Conservation (phyloP, 2,888 invertebrate genomes). For the Saturnia pavonia region DNA sequence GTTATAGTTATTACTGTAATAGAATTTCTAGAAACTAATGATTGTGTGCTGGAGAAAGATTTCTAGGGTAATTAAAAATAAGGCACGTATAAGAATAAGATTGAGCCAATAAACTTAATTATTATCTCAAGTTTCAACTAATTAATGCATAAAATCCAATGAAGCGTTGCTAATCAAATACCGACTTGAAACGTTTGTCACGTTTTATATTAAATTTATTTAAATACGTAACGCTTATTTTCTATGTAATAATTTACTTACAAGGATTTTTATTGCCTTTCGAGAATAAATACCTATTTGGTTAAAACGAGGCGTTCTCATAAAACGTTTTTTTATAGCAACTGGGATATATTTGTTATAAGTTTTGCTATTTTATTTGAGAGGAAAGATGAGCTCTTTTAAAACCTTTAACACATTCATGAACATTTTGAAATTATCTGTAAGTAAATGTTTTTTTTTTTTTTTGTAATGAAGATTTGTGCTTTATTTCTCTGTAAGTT, state of each 20-base stretch:
- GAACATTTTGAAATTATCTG: too few relatives aligned
- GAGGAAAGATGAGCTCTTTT: too few relatives aligned
- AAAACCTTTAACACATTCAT: too few relatives aligned
- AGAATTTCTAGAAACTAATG: background rate
- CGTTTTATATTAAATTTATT: background rate
- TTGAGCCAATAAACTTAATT: conserved; percentile 4
- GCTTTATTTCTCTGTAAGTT: background rate
- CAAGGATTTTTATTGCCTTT: background rate
- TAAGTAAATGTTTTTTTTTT: too few relatives aligned
- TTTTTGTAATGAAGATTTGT: too few relatives aligned
- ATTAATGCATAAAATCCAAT: conserved; percentile 10
- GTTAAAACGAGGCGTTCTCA: background rate
- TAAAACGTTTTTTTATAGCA: too few relatives aligned
- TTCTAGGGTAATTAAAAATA: background rate
- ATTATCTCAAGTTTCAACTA: background rate
- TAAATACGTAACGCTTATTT: background rate
- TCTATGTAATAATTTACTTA: background rate
- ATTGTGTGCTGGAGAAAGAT: background rate
- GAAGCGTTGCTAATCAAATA: background rate
- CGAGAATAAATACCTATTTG: background rate
- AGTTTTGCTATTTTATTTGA: too few relatives aligned
- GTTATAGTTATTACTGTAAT: background rate
- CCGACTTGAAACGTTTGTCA: background rate
- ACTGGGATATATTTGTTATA: too few relatives aligned
- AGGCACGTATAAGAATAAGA: background rate